phyloP scores from a whole-genome alignment of 2,797 vertebrate species.

The Anolis apletophallus region DNA sequence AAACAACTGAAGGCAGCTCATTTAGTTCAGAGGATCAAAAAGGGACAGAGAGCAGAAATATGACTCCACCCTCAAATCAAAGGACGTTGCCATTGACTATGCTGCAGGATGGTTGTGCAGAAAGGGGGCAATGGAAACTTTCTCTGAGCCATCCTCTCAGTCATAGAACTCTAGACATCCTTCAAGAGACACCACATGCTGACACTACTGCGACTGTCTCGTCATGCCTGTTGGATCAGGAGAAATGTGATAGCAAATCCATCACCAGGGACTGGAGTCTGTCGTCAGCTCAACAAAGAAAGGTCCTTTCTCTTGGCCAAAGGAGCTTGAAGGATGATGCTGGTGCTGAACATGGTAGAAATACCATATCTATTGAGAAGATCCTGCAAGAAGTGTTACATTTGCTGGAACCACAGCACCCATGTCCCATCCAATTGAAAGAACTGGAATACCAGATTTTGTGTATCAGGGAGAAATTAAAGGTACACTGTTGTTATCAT shows the following conservation, averaged over 20 bases:
- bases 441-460: conserved; percentile 81
- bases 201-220: conserved; percentile 29
- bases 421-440: conserved; percentile 74
- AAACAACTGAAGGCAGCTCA: conserved; percentile 68
- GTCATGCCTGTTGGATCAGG: conserved; percentile 4
- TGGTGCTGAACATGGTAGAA: not conserved
- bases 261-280: conserved; percentile 2
- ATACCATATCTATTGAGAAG: conserved; percentile 61
- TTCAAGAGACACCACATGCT: conserved; percentile 60
- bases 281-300: conserved; percentile 21
- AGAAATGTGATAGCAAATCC: not conserved
- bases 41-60: conserved; percentile 60
- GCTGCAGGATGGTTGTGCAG: conserved; percentile 40
- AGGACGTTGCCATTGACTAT: conserved; percentile 53
- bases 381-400: conserved; percentile 81
- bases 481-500: conserved; percentile 73
- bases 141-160: conserved; percentile 9
- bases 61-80: conserved; percentile 66
- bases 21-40: conserved; percentile 76
- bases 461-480: conserved; percentile 83
- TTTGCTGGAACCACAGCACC: conserved; percentile 60
- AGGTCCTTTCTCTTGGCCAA: not conserved
- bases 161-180: conserved; percentile 67
- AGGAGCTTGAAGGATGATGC: not conserved
- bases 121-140: conserved; percentile 50